Conservation (phyloP, 2,113 vertebrate species). For the Alethe castanea region DNA sequence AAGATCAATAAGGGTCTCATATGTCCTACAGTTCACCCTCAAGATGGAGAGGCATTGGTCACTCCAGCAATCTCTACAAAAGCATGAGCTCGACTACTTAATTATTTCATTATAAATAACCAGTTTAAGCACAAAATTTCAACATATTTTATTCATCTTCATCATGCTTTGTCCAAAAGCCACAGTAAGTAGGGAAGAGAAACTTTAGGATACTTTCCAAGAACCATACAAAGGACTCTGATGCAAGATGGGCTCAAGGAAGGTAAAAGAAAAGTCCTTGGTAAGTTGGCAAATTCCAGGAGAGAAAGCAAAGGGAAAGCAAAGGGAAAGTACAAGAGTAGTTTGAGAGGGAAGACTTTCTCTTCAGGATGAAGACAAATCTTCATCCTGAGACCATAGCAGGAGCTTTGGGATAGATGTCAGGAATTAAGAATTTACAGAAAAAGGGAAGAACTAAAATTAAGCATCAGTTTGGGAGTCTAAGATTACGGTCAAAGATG, state of each 20-base stretch:
- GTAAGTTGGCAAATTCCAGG: neutral
- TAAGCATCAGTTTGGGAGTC: neutral
- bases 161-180: neutral
- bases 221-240: neutral
- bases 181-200: neutral
- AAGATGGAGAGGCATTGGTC: neutral
- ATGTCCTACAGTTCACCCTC: neutral
- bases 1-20: neutral
- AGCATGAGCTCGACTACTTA: neutral
- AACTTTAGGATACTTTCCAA: neutral
- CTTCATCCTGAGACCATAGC: neutral
- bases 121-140: neutral
- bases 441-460: neutral
- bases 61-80: neutral
- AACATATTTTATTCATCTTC: neutral
- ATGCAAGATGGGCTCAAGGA: neutral
- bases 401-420: neutral
- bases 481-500: neutral
- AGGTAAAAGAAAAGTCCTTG: neutral
- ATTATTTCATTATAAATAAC: neutral
- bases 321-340: neutral
- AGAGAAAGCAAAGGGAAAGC: neutral
- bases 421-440: neutral
- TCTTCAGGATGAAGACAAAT: neutral
- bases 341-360: neutral